Evolutionary conservation across 1,140 invertebrate genomes (phyloP), one percentile per base, ranked within the genome.

Genomic region (Eciton burchellii): DNA sequence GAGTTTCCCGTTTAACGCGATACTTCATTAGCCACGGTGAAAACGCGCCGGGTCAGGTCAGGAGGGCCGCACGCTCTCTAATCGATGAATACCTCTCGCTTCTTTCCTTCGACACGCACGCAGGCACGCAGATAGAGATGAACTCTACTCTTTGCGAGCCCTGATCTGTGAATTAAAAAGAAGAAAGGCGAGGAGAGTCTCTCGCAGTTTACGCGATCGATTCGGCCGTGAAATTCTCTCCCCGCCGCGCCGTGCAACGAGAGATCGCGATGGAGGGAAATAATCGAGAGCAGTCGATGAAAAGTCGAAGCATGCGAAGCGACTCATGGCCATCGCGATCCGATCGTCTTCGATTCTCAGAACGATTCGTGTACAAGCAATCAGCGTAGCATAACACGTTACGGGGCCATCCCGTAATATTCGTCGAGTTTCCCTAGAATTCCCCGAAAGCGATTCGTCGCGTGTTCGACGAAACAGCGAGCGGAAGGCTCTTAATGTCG

Each of bases 11-110:
- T 88, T 91, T 88, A 92, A 92, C 84, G 87, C 86, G 91, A 92
- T 91, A 91, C 91, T 92, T 92, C 86, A 91, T 92, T 92, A 92
- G 88, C 85, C 74, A 76, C 63, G 83, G 81, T 83, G 85, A 72
- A 83, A 90, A 85, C 84, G 84, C 49, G 66, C 70, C 83, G 66
- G 62, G 81, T 83, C 71, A 74, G 86, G 89, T 76, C 82, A 70
- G 24, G 45, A 71, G 72, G 65, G 65, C 72, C 73, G 70, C 49
- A 41, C 45, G 29, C n/a, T 41, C 47, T 54, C 29, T 6, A 84
- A 87, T 60, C 74, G 82, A 84, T 81, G 63, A 62, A 70, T 82
- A 21, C 14, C 16, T 21, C 59, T 49, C 43, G 60, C 45, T 52
- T 65, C 45, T 26, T 68, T 29, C 35, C 57, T 63, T 52, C n/a